These are phyloP conservation scores for Molorchus minor DNA, from an alignment of 2,888 invertebrate species.

Conservation along the genomic window DNA sequence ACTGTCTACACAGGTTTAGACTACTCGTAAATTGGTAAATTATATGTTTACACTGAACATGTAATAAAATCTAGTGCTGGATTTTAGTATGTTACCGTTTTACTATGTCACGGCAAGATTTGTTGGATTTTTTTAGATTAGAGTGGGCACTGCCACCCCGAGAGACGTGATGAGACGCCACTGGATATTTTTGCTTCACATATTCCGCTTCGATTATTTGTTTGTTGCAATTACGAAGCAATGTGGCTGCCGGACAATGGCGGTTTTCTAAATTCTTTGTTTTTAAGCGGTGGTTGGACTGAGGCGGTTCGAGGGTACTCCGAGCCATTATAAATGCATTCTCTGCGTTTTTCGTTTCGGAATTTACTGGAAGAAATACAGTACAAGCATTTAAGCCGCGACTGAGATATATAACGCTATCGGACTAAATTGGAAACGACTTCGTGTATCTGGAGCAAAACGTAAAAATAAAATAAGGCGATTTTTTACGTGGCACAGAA, in stretches of 20 bases:
- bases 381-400: slow-evolving; percentile 45
- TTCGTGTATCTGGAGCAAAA: slow-evolving; percentile 37
- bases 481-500: not conserved
- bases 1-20: no score
- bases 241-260: slow-evolving; percentile 51
- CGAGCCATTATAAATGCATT: slow-evolving; percentile 54
- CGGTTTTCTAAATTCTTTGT: slow-evolving; percentile 46
- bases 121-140: no score
- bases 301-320: slow-evolving; percentile 38
- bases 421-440: slow-evolving; percentile 44
- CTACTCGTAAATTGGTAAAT: no score
- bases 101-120: no score
- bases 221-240: slow-evolving; percentile 55
- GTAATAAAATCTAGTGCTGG: no score
- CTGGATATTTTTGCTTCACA: slow-evolving; percentile 28
- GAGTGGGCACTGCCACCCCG: no score
- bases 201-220: slow-evolving; percentile 41
- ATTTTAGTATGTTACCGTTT: no score
- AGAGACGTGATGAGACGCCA: no score
- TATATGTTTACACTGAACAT: no score
- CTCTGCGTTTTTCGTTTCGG: slow-evolving; percentile 50
- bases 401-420: slow-evolving; percentile 43
- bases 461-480: slow-evolving; percentile 3
- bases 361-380: slow-evolving; percentile 50
- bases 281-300: slow-evolving; percentile 46